Evolutionary conservation across 1,140 invertebrate genomes (phyloP).

Genomic region (Drosophila bifasciata): DNA sequence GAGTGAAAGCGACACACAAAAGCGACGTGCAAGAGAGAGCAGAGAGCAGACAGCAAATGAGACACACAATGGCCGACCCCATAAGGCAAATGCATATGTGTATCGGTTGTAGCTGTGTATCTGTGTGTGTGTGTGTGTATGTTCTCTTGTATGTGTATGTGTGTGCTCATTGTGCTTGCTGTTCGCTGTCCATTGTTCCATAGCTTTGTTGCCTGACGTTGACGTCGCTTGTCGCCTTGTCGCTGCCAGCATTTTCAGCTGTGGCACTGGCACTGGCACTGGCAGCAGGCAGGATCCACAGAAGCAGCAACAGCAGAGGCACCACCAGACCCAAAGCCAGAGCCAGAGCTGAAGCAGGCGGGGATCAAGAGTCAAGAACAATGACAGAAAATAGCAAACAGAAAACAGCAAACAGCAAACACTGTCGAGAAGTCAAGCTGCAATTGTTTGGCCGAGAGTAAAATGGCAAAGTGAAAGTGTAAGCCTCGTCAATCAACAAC

Average conservation of each 20-base stretch:
- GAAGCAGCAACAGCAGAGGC: constrained; percentile 11
- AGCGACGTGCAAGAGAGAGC: constrained; percentile 43
- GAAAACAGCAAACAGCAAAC: constrained; percentile 49
- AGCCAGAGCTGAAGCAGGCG: constrained; percentile 17
- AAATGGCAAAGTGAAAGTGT: constrained; percentile 39
- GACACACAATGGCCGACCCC: constrained; percentile 28
- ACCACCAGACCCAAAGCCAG: too few species aligned
- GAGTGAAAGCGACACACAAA: constrained; percentile 65
- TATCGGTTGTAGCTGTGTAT: background rate
- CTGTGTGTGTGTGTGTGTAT: constrained; percentile 31
- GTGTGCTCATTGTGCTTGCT: constrained; percentile 38
- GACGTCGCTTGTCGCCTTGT: constrained; percentile 75
- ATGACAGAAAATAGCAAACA: constrained; percentile 66
- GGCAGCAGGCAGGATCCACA: background rate
- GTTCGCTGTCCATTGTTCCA: constrained; percentile 51
- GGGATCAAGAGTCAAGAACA: constrained; percentile 80
- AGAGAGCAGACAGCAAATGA: constrained; percentile 43
- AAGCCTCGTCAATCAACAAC: constrained; percentile 48
- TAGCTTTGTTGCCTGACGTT: constrained; percentile 76
- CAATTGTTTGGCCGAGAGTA: constrained; percentile 61
- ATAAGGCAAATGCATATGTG: constrained; percentile 1
- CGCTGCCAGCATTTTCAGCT: constrained; percentile 61
- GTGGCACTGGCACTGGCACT: too few species aligned
- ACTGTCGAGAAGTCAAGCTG: constrained; percentile 74
- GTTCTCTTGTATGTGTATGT: constrained; percentile 26